A percentile compares a stretch with the other conserved stretches of the same genome.
These are phyloP conservation scores for Hyperopisus bebe DNA, from an alignment of 2,113 vertebrate species.

Conservation along the genomic window DNA sequence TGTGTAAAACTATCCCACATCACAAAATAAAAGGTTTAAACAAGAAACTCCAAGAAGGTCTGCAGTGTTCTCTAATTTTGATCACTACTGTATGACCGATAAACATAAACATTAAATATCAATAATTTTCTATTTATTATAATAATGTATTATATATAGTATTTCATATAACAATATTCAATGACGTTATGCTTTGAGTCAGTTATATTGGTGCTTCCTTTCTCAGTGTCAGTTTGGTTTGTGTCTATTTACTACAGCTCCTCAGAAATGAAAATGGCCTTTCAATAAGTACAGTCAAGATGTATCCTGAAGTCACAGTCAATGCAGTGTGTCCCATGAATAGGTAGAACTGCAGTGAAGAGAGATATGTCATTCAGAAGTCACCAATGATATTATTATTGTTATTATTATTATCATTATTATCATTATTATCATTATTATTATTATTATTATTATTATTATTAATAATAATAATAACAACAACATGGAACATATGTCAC, in stretches of 20 bases:
- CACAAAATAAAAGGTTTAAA: not conserved
- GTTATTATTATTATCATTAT: too few species aligned
- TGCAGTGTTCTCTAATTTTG: not conserved
- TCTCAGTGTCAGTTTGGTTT: not conserved
- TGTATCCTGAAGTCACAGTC: conserved; percentile 53
- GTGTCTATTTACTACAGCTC: conserved; percentile 24
- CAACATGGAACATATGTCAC: not conserved
- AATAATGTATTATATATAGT: not conserved
- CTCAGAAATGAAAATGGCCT: conserved; percentile 57
- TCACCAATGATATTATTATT: not conserved
- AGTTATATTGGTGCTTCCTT: not conserved
- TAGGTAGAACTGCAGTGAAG: conserved; percentile 63
- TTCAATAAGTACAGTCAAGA: conserved; percentile 65
- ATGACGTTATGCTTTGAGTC: not conserved
- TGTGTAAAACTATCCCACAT: not conserved
- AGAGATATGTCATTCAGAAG: not conserved
- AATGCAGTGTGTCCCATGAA: conserved; percentile 65
- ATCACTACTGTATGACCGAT: not conserved
- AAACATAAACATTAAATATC: not conserved
- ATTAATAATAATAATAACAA: too few species aligned
- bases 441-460: too few species aligned
- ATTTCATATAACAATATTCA: not conserved
- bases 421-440: too few species aligned
- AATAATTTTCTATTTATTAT: not conserved
- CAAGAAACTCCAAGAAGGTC: not conserved